Base-by-base conservation (phyloP, 2,113 vertebrate genomes). In the Brachionichthys hirsutus region DNA sequence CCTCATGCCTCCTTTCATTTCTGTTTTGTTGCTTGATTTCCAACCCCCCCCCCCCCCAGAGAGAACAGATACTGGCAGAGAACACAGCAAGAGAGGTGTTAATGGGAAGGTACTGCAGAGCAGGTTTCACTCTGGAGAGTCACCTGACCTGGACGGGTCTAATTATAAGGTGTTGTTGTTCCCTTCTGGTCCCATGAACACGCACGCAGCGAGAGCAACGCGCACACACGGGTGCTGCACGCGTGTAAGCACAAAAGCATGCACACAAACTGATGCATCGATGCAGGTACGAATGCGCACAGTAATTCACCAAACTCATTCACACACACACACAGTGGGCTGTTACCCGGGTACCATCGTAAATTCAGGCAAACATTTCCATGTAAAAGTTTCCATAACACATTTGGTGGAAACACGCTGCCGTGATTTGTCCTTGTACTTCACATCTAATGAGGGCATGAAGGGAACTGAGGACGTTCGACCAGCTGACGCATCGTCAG, bases 81-180 rank as follows among this genome's bases (percentile, higher is more conserved):
- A 42, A 47, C 51, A 54, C 18, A 38, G 15, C 24, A 30, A 55
- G 19, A 19, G 44, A 76, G 78, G 66, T 72, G 76, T 62, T 69
- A 80, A 82, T 84, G 72, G 67, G 77, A 77, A 6, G 22, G 50
- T 56, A 17, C 14, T 1, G 19, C 22, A 30, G 19, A 30, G 24
- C 24, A 30, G 24, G 24, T 30, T 30, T 30, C 24, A 30, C 24
- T 30, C 24, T 30, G 24, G 8, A 30, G 24, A 60, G 54, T 83
- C 76, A 63, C 54, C 68, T 80, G 70, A 82, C 64, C 47, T 45
- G 38, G 45, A 20, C 51, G 0, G 6, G 40, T 47, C 61, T 79
- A 82, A 85, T 85, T 84, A 82, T 67, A 76, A 75, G 36, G 30
- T 80, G 76, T 80, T 86, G 54, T 76, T 85, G 75, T 73, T 72